These are phyloP conservation scores for Rutpela maculata DNA, from an alignment of 2,888 invertebrate genomes.

Conservation along the genomic window DNA sequence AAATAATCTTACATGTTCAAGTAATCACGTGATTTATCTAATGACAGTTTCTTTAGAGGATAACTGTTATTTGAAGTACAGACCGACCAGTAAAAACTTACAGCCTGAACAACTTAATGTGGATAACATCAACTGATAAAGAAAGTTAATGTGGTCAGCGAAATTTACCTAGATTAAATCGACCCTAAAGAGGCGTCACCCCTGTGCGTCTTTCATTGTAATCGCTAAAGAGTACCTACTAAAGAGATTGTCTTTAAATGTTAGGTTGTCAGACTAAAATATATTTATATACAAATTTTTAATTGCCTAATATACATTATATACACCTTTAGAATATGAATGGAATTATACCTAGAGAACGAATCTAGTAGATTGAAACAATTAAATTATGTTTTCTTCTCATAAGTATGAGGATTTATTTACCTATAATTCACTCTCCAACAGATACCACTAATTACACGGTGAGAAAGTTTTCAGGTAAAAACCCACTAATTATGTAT, in stretches of 20 bases:
- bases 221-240: not conserved
- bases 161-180: conserved; percentile 7
- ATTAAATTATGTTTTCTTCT: too few species aligned
- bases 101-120: not conserved
- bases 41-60: not conserved
- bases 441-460: too few species aligned
- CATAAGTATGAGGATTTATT: too few species aligned
- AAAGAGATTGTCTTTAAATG: not conserved
- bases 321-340: too few species aligned
- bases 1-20: not conserved
- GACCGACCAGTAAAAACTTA: not conserved
- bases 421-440: too few species aligned
- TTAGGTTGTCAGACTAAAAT: too few species aligned
- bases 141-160: not conserved
- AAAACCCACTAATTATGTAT: too few species aligned
- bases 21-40: not conserved
- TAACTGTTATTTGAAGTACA: not conserved
- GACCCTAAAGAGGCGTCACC: not conserved
- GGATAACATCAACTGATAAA: not conserved
- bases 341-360: too few species aligned
- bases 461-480: too few species aligned
- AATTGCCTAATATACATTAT: too few species aligned
- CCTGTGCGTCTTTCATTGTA: not conserved
- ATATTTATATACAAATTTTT: too few species aligned
- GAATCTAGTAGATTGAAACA: too few species aligned